A percentile compares a stretch with the other conserved stretches of the same genome.
These are phyloP conservation scores for Drosophila anceps DNA, from an alignment of 2,888 invertebrate genomes.

Conservation along the genomic window DNA sequence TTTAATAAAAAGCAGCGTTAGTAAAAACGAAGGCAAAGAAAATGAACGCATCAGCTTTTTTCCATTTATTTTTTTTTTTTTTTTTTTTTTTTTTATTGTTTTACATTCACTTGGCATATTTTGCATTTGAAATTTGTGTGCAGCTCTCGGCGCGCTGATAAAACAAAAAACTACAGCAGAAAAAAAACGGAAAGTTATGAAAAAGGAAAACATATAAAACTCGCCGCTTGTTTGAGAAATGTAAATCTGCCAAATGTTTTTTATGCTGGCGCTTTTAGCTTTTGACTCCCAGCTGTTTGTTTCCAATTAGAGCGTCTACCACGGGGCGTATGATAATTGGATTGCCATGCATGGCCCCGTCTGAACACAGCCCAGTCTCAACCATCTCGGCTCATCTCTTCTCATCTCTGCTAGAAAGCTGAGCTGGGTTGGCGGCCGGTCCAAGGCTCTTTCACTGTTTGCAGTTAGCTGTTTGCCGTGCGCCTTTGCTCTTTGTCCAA, in stretches of 20 bases:
- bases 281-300: slow-evolving; percentile 75
- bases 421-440: slow-evolving; percentile 17
- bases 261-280: slow-evolving; percentile 54
- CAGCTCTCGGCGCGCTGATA: slow-evolving; percentile 30
- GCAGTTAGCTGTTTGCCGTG: slow-evolving; percentile 33
- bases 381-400: slow-evolving; percentile 2
- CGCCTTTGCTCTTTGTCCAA: slow-evolving; percentile 58
- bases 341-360: slow-evolving; percentile 68
- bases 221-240: slow-evolving; percentile 59
- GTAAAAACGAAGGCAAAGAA: slow-evolving; percentile 29
- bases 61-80: not conserved
- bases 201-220: slow-evolving; percentile 42
- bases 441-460: slow-evolving; percentile 58
- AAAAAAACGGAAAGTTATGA: slow-evolving; percentile 18
- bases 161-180: slow-evolving; percentile 23
- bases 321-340: slow-evolving; percentile 77
- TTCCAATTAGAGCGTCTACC: slow-evolving; percentile 73
- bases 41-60: slow-evolving; percentile 23
- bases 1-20: slow-evolving; percentile 67
- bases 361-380: not conserved
- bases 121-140: slow-evolving; percentile 67
- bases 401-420: not conserved
- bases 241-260: slow-evolving; percentile 70
- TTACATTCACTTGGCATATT: slow-evolving; percentile 55
- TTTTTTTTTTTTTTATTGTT: slow-evolving; percentile 9